Evolutionary conservation across 2,888 invertebrate species (phyloP), one percentile per base, ranked within the genome.

Genomic region (Arrhopalites spinosus): DNA sequence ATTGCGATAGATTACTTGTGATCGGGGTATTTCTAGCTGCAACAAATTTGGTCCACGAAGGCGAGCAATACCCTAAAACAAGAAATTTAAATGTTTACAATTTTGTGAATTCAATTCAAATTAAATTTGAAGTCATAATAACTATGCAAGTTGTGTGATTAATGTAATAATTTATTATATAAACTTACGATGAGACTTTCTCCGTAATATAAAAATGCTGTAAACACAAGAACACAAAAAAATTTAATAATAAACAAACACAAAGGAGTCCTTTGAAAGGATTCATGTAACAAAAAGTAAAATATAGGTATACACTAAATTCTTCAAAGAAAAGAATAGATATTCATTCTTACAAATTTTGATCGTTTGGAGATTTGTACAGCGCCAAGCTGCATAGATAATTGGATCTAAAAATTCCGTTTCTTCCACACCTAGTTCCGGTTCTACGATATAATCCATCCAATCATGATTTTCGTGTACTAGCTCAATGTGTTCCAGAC

Each of bases 21-120:
- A 81, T 79, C 88, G 87, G 15, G 90, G 89, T 78, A 91, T 87
- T 81, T 88, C 87, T 53, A 91, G 85, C 63, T 86, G 86, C 79
- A 87, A 87, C 79, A 91, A 85, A 43, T 86, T 86, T 27, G 87
- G 84, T 64, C 89, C 89, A 73, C 90, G 86, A 47, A 91, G 86
- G 79, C 91, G 87, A 53, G 90, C 89, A 70, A 91, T 89, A 27
- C 90, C 91, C n/a, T n/a, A n/a, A n/a, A n/a, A n/a, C n/a, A n/a
- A n/a, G n/a, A n/a, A n/a, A n/a, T n/a, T n/a, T n/a, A n/a, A n/a
- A n/a, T n/a, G n/a, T n/a, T n/a, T n/a, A n/a, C n/a, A n/a, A n/a
- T n/a, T n/a, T n/a, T n/a, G n/a, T n/a, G n/a, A n/a, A n/a, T n/a
- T n/a, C n/a, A n/a, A n/a, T n/a, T n/a, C n/a, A n/a, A n/a, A n/a